A percentile compares a stretch with the other conserved stretches of the same genome.
Evolutionary conservation across 2,888 invertebrate species (phyloP).

Genomic region (Dolomedes plantarius): DNA sequence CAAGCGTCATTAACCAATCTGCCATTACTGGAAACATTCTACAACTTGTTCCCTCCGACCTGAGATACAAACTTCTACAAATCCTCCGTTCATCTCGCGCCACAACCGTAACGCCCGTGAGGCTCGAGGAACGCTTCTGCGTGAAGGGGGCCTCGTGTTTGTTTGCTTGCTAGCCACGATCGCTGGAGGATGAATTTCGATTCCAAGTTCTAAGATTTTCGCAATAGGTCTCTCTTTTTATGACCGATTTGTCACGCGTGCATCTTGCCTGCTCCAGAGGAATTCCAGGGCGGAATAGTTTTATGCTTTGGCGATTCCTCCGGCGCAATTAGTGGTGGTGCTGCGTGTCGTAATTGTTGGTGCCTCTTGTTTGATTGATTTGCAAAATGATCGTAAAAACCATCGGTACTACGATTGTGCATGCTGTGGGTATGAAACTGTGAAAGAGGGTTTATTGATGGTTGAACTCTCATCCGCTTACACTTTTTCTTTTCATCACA

Average conservation of each 20-base stretch:
- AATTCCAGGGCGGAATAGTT: not conserved
- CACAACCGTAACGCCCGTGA: not conserved
- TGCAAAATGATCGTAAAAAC: too few relatives aligned
- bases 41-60: not conserved
- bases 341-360: too few relatives aligned
- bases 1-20: not conserved
- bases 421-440: too few relatives aligned
- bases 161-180: not conserved
- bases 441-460: too few relatives aligned
- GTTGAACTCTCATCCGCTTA: too few relatives aligned
- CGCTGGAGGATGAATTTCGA: not conserved
- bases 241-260: not conserved
- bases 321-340: too few relatives aligned
- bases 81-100: not conserved
- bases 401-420: too few relatives aligned
- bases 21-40: not conserved
- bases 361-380: too few relatives aligned
- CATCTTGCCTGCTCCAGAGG: not conserved
- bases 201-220: not conserved
- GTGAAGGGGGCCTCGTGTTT: not conserved
- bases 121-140: not conserved
- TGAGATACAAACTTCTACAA: not conserved
- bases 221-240: not conserved
- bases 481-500: too few relatives aligned
- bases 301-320: not conserved